Conservation (phyloP, 1,140 invertebrate species). For the Hyphantria cunea region DNA sequence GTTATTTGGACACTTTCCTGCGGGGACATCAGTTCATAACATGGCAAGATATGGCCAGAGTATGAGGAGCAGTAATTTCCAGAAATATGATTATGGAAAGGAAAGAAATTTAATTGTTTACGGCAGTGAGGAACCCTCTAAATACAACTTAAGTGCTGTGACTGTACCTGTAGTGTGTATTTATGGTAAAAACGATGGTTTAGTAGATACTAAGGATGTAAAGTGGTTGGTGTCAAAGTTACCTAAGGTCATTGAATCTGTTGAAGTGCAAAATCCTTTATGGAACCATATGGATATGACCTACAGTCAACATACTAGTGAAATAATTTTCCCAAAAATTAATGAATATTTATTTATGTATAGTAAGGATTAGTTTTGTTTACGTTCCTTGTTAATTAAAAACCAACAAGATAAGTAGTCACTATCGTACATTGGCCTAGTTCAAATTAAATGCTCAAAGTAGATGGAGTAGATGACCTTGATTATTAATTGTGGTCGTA, state of each 20-base stretch:
- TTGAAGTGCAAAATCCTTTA: conserved; percentile 49
- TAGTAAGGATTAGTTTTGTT: conserved; percentile 1
- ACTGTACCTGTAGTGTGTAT: conserved; percentile 68
- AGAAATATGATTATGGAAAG: conserved; percentile 81
- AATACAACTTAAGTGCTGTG: conserved; percentile 79
- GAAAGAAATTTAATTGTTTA: conserved; percentile 76
- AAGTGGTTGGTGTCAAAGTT: conserved; percentile 51
- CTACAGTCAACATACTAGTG: conserved; percentile 47
- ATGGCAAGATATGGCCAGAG: conserved; percentile 84
- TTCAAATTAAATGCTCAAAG: background rate
- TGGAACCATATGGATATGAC: conserved; percentile 66
- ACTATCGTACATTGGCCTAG: background rate
- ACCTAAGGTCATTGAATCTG: conserved; percentile 53
- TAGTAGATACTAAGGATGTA: conserved; percentile 57
- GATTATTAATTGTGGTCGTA: too few relatives aligned
- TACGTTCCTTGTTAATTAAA: conserved; percentile 7
- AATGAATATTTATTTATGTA: conserved; percentile 53
- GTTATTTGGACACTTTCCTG: conserved; percentile 85
- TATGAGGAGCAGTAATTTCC: conserved; percentile 61
- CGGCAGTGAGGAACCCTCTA: conserved; percentile 72
- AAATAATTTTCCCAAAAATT: conserved; percentile 58
- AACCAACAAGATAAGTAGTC: background rate
- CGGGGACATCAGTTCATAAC: conserved; percentile 87
- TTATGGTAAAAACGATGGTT: conserved; percentile 60
- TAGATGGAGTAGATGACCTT: too few relatives aligned